phyloP scores from a whole-genome alignment of 2,888 invertebrate species.

The Colletes collaris region DNA sequence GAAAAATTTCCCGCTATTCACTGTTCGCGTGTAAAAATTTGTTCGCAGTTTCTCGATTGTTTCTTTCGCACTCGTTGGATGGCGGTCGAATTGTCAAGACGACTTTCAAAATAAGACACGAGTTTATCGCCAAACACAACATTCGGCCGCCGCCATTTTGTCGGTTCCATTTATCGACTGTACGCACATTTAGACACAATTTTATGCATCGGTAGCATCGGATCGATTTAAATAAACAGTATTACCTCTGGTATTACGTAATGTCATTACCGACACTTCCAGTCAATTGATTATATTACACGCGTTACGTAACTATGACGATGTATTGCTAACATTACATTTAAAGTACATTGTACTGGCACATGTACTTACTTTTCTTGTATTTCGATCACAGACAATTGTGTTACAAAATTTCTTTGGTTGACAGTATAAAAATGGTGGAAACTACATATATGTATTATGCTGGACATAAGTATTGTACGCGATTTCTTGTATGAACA shows the following conservation, averaged over 20 bases:
- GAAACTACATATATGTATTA: background rate
- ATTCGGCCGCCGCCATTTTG: constrained; percentile 61
- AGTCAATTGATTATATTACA: constrained; percentile 5
- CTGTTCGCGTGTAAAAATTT: constrained; percentile 1
- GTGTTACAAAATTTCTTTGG: background rate
- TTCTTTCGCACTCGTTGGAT: constrained; percentile 11
- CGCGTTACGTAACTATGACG: background rate
- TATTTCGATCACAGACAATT: background rate
- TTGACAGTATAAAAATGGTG: no score
- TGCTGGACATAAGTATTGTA: background rate
- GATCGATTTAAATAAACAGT: constrained; percentile 54
- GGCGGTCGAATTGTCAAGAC: constrained; percentile 15
- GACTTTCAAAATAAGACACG: constrained; percentile 13
- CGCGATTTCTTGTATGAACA: no score
- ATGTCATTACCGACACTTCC: constrained; percentile 24
- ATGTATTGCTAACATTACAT: background rate
- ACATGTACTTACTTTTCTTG: background rate
- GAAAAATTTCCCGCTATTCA: constrained; percentile 23
- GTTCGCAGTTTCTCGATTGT: background rate
- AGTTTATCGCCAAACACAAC: constrained; percentile 42
- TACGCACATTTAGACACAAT: constrained; percentile 49
- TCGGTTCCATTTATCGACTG: constrained; percentile 59
- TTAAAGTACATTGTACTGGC: background rate
- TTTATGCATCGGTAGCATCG: constrained; percentile 37
- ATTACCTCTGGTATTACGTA: constrained; percentile 41